Conservation (phyloP, 1,140 invertebrate species). For the Lanistes nyassanus region DNA sequence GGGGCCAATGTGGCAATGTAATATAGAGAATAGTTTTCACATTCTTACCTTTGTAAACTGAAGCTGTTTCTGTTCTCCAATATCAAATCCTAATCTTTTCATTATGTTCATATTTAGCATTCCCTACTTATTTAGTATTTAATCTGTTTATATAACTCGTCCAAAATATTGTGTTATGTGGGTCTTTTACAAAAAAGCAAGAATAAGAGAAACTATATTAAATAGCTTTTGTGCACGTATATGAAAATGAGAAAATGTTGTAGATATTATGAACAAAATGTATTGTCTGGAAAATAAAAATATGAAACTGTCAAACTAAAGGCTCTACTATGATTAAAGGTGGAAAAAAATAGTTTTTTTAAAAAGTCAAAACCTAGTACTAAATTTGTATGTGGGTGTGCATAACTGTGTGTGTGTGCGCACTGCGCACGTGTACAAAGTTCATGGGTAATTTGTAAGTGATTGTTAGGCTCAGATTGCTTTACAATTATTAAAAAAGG, state of each 20-base stretch:
- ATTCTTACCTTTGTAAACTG: too few species aligned
- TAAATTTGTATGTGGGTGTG: constrained; percentile 29
- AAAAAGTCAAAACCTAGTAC: background rate
- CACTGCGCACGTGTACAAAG: background rate
- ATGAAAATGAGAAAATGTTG: background rate
- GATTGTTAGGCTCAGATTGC: too few species aligned
- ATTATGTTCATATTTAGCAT: too few species aligned
- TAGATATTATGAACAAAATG: background rate
- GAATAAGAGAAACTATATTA: background rate
- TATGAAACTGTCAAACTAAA: background rate
- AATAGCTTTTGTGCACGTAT: background rate
- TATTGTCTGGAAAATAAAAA: background rate
- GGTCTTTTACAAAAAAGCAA: too few species aligned
- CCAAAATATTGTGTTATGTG: too few species aligned
- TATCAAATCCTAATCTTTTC: too few species aligned
- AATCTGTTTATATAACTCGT: too few species aligned
- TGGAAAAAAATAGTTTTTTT: background rate
- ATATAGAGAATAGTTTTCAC: too few species aligned
- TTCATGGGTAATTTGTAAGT: background rate
- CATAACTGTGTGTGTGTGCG: constrained; percentile 33
- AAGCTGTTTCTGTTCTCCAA: too few species aligned
- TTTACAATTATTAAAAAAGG: too few species aligned
- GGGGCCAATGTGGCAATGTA: too few species aligned
- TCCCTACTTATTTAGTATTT: too few species aligned
- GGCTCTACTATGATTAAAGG: background rate